A percentile compares a stretch with the other conserved stretches of the same genome.
Conservation (phyloP, 1,140 invertebrate genomes). For the Drosophila bocqueti region DNA sequence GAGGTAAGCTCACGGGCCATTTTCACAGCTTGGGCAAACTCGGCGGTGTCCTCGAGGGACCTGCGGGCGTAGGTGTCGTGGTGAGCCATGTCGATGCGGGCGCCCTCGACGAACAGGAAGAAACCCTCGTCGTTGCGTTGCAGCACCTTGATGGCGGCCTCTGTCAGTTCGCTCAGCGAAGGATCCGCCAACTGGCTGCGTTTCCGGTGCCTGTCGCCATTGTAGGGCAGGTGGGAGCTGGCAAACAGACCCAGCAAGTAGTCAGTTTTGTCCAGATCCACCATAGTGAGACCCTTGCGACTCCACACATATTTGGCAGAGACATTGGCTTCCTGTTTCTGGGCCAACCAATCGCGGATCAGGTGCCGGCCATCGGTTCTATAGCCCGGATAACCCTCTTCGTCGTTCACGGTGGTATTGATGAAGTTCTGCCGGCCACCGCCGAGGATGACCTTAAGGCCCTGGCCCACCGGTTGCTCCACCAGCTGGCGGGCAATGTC, state of each 20-base stretch:
- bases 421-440: slow-evolving; percentile 90
- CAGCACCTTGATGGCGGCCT: slow-evolving; percentile 92
- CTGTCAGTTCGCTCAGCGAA: slow-evolving; percentile 93
- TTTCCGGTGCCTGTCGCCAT: slow-evolving; percentile 85
- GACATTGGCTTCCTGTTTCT: slow-evolving; percentile 85
- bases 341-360: slow-evolving; percentile 89
- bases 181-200: slow-evolving; percentile 86
- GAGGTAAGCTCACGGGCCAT: slow-evolving; percentile 89
- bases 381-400: slow-evolving; percentile 88
- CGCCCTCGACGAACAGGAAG: slow-evolving; percentile 96
- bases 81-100: slow-evolving; percentile 94
- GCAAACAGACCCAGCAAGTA: slow-evolving; percentile 90
- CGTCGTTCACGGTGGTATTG: slow-evolving; percentile 87
- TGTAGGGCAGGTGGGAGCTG: slow-evolving; percentile 85
- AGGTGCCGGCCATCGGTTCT: slow-evolving; percentile 87
- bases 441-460: slow-evolving; percentile 89
- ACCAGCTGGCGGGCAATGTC: slow-evolving; percentile 93
- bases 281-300: slow-evolving; percentile 87
- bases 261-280: slow-evolving; percentile 88
- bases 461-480: slow-evolving; percentile 88
- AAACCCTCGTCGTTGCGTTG: slow-evolving; percentile 92
- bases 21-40: slow-evolving; percentile 90
- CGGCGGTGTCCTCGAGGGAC: slow-evolving; percentile 92
- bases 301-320: slow-evolving; percentile 88
- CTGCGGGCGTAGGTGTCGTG: slow-evolving; percentile 92